phyloP scores from a whole-genome alignment of 2,797 vertebrate genomes.

The Phoxinus dragarum region DNA sequence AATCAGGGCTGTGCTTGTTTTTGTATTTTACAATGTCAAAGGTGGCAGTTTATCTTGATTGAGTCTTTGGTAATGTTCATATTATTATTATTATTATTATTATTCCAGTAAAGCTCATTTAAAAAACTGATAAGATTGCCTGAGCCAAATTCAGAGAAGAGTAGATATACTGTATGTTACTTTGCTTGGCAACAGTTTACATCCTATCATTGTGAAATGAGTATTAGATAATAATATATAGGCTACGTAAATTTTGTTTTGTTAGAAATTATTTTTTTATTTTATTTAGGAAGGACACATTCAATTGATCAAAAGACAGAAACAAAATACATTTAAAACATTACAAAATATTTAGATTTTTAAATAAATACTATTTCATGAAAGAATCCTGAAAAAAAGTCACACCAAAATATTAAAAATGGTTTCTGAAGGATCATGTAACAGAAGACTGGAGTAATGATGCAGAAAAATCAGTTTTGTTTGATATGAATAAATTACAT shows the following conservation, averaged over 20 bases:
- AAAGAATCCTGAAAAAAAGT: background rate
- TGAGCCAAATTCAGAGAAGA: background rate
- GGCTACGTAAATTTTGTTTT: background rate
- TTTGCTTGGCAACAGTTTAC: background rate
- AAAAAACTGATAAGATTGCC: background rate
- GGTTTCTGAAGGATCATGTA: background rate
- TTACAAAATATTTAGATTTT: background rate
- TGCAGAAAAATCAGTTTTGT: background rate
- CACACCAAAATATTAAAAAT: background rate
- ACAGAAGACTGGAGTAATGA: background rate
- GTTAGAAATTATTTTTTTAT: background rate
- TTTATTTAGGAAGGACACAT: no score
- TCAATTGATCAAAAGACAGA: no score
- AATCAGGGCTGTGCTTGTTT: conserved; percentile 50
- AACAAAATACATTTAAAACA: background rate
- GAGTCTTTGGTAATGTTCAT: background rate
- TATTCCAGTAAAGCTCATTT: background rate
- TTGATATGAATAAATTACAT: background rate
- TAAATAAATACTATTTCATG: background rate
- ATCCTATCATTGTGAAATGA: background rate
- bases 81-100: background rate
- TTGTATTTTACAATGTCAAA: conserved; percentile 12
- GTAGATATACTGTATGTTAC: background rate
- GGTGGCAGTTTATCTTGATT: conserved; percentile 35
- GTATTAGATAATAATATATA: background rate